Conservation (phyloP, 1,140 invertebrate species). For the Venustaconcha ellipsiformis region DNA sequence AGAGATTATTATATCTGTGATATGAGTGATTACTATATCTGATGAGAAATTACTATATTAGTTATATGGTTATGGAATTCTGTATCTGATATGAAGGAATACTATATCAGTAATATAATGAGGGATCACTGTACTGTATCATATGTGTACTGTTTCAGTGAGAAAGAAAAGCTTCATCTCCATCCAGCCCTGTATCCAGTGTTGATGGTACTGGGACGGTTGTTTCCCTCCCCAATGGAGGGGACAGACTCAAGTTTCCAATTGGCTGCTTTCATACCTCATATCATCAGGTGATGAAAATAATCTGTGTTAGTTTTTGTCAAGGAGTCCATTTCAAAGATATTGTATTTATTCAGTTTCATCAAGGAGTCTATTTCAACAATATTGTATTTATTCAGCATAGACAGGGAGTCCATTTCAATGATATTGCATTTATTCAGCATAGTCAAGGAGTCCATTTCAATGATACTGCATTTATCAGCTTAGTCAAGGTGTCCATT, state of each 20-base stretch:
- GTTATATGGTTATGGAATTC: no score
- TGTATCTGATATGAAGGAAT: no score
- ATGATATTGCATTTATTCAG: no score
- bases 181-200: conserved; percentile 79
- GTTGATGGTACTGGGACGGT: conserved; percentile 81
- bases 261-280: conserved; percentile 67
- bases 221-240: conserved; percentile 82
- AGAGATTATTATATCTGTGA: no score
- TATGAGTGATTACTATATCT: no score
- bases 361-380: not conserved
- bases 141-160: conserved; percentile 16
- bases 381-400: not conserved
- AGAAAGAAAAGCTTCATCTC: conserved; percentile 67
- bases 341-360: no score
- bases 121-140: no score
- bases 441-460: not conserved
- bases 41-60: no score
- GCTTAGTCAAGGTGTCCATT: no score
- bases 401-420: not conserved
- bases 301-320: no score
- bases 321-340: not conserved
- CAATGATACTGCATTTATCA: no score
- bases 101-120: no score
- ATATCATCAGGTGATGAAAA: conserved; percentile 54
- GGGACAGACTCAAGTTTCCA: conserved; percentile 76